Evolutionary conservation across 2,113 vertebrate species (phyloP), one percentile per base, ranked within the genome.

Genomic region (Erpornis zantholeuca): DNA sequence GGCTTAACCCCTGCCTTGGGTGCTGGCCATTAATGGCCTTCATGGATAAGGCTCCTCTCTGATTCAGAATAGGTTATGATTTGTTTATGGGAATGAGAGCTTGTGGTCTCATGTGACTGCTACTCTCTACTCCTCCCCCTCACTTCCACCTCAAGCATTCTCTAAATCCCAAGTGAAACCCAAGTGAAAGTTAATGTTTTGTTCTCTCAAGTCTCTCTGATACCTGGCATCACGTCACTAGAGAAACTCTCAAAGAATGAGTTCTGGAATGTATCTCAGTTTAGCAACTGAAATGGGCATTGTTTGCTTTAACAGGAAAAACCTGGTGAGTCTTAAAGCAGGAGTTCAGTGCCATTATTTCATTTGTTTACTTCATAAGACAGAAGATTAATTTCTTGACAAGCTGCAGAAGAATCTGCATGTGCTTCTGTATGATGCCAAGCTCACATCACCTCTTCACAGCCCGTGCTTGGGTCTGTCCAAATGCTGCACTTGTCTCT

Each of bases 41-140:
- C 68, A 29, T 76, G 50, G 81, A 12, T 77, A 65, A 76, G 49
- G 66, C 45, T 72, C 29, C 79, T 61, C 40, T 66, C 31, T 52
- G 59, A 53, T 94, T 90, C 66, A 73, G 63, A 79, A 71, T 45
- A 64, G 63, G 21, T 89, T 89, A 53, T 65, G 63, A 82, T 91
- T 82, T 93, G 57, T 78, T 91, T 78, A 38, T 86, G 69, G 78
- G 27, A 4, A 42, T 92, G 90, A 68, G 56, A 84, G 60, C 20
- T 88, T 82, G 40, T 59, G 61, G 23, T 71, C 60, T 91, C 54
- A 16, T 54, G 72, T 68, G 78, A 44, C 53, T 75, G 25, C 53
- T 90, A 2, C 64, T 92, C 28, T 72, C 49, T 72, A 1, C n/a
- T 73, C 59, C 40, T 76, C 61, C 53, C 79, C 50, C 42, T 86